Base-by-base conservation (phyloP, 1,140 invertebrate genomes). In the Drosophila nigromelanica region DNA sequence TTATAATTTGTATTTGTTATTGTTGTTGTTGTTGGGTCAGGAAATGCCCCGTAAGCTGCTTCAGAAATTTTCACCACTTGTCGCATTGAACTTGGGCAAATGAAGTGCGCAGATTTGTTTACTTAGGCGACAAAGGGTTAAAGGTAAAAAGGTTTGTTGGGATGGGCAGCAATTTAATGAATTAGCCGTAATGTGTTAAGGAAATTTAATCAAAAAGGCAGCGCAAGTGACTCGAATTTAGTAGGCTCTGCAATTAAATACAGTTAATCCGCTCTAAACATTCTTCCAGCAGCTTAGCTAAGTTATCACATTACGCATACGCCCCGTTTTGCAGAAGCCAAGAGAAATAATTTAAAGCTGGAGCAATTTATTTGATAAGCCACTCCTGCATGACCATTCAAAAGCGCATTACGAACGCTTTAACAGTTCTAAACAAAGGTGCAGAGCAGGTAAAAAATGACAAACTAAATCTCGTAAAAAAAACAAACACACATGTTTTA, bases 21-120 rank as follows among this genome's bases (percentile, higher is more conserved):
- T 10, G 7, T 60, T 35, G 15, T 42, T 55, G 42, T 75, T 61
- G 51, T 66, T 54, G 68, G 73, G 72, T 67, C 78, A 64, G 48
- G 47, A 67, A 85, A 77, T 72, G 64, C 74, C 70, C 67, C 75
- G 60, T 78, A 87, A 86, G 82, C 75, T 72, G 68, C 70, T 72
- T 39, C 39, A 64, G 78, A 75, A 64, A 82, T 75, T 61, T 21
- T 51, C 33, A 37, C 35, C 33, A 11, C 6, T 48, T 52, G 64
- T 37, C 30, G 24, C 43, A 40, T 21, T 54, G 45, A 40, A 35
- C 21, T 14, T 33, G 51, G 48, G 67, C 75, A 87, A 87, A 76
- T 82, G 74, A 87, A 86, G 82, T 87, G 82, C 78, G 69, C 71
- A 78, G 82, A 87, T 82, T 74, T 86, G 82, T 85, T 85, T 80